Evolutionary conservation across 2,797 vertebrate species (phyloP).

Genomic region (Falco biarmicus): DNA sequence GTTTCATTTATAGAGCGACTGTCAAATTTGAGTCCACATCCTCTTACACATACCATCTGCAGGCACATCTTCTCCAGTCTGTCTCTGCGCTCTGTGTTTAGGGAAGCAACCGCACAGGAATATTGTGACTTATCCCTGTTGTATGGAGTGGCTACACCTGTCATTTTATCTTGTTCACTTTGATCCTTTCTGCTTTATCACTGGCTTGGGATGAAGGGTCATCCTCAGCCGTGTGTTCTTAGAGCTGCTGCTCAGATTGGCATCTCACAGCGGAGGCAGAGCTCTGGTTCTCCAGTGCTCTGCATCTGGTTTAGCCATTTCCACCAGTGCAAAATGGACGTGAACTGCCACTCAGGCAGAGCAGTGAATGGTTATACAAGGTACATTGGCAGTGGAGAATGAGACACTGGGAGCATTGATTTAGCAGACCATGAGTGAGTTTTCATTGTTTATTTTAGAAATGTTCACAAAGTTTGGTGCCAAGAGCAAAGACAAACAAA

Average conservation of each 20-base stretch:
- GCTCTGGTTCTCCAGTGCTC: neutral
- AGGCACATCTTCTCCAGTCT: neutral
- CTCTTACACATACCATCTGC: neutral
- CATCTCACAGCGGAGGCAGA: neutral
- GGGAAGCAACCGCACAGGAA: neutral
- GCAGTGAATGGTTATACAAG: constrained; percentile 5
- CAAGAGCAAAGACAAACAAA: constrained; percentile 55
- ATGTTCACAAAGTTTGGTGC: constrained; percentile 36
- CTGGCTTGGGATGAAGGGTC: neutral
- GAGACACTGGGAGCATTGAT: neutral
- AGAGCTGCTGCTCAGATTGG: neutral
- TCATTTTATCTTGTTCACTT: neutral
- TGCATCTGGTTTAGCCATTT: neutral
- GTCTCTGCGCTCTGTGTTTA: neutral
- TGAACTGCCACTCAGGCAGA: neutral
- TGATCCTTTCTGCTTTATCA: neutral
- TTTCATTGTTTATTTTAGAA: constrained; percentile 56
- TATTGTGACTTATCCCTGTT: neutral
- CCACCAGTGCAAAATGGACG: neutral
- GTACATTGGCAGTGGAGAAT: neutral
- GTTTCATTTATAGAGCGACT: neutral
- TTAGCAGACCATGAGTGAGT: constrained; percentile 21
- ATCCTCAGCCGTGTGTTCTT: neutral
- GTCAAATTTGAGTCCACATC: neutral
- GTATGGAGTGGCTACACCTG: neutral